These are phyloP conservation scores for Gila robusta DNA, from an alignment of 2,797 vertebrate species.

Conservation along the genomic window DNA sequence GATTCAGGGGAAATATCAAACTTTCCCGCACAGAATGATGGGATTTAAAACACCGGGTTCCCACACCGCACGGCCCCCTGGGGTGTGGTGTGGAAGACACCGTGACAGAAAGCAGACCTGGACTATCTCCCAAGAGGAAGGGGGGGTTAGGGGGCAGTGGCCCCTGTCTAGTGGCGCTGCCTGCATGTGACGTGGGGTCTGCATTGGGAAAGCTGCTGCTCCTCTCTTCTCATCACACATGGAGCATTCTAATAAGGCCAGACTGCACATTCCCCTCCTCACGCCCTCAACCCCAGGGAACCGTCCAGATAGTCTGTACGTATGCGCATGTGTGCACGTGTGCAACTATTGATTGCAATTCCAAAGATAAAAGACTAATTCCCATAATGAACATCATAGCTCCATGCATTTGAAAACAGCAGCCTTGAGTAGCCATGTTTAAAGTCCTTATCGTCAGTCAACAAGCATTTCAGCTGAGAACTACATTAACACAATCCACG, in stretches of 20 bases:
- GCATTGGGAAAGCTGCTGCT: conserved; percentile 75
- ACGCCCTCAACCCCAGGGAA: conserved; percentile 61
- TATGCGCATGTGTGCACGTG: conserved; percentile 40
- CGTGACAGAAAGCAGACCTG: conserved; percentile 91
- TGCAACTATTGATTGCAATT: conserved; percentile 35
- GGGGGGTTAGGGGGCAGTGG: conserved; percentile 67
- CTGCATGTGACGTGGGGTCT: conserved; percentile 66
- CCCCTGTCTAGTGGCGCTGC: conserved; percentile 67
- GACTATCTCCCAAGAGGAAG: conserved; percentile 85
- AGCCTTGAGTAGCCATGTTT: not conserved
- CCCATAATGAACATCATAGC: conserved; percentile 9
- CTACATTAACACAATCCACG: conserved; percentile 36
- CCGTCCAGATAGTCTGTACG: conserved; percentile 19
- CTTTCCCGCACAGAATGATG: conserved; percentile 51
- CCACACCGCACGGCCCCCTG: conserved; percentile 83
- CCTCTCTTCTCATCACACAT: conserved; percentile 78
- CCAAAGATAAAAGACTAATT: conserved; percentile 43
- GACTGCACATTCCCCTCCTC: conserved; percentile 62
- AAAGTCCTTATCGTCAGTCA: conserved; percentile 34
- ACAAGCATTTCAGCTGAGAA: conserved; percentile 30
- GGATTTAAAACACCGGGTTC: conserved; percentile 84
- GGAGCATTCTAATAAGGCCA: conserved; percentile 79
- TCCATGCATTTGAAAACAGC: not conserved
- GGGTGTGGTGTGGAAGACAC: conserved; percentile 81
- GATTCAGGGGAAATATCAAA: conserved; percentile 57